These are phyloP conservation scores for Blastobasis lacticolella DNA, from an alignment of 2,888 invertebrate species.

Conservation along the genomic window DNA sequence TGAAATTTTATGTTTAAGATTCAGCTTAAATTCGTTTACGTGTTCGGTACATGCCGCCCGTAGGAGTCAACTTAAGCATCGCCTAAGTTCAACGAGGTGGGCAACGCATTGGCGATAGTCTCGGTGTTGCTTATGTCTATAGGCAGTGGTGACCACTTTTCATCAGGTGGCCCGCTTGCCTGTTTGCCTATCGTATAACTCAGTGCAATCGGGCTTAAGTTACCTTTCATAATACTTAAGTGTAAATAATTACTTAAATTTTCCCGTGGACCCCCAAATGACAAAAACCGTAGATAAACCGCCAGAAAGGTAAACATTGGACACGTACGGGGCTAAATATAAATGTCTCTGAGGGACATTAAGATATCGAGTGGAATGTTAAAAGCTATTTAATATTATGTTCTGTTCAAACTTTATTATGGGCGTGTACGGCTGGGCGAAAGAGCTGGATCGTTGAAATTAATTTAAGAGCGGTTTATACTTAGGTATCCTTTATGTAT, in stretches of 20 bases:
- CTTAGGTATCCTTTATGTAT: no score
- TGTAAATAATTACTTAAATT: background rate
- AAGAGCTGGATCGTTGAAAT: conserved; percentile 21
- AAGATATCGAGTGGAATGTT: conserved; percentile 68
- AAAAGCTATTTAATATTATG: conserved; percentile 76
- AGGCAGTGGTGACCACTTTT: no score
- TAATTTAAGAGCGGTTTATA: conserved; percentile 2
- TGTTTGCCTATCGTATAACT: background rate
- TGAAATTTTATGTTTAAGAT: no score
- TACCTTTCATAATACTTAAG: no score
- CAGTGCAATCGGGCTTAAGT: no score
- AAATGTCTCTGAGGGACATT: conserved; percentile 64
- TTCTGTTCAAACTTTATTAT: conserved; percentile 72
- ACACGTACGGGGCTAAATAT: conserved; percentile 71
- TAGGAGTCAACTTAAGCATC: no score
- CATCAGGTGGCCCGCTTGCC: no score
- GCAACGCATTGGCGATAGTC: no score
- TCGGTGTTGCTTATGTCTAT: no score
- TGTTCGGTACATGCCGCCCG: no score
- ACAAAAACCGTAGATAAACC: conserved; percentile 47
- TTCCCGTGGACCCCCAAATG: conserved; percentile 34
- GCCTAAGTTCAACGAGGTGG: no score
- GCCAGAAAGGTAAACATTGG: conserved; percentile 67
- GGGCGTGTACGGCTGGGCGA: conserved; percentile 18
- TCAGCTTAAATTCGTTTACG: no score